Base-by-base conservation (phyloP, 1,140 invertebrate species). In the Mamestra configurata region DNA sequence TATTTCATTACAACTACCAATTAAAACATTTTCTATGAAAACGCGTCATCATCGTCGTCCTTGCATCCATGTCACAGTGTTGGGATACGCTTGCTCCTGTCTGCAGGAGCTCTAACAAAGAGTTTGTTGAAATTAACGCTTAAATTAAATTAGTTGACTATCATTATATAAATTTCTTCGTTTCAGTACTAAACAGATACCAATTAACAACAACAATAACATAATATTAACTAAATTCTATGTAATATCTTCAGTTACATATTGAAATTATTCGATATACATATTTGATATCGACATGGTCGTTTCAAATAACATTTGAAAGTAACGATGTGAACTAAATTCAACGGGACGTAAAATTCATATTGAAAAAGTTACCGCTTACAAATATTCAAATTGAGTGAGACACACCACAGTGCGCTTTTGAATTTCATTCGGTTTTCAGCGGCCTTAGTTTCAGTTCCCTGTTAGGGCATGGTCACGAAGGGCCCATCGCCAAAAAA, bases 301-400 rank as follows among this genome's bases (percentile, higher is more conserved):
- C 27, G 18, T 20, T 51, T 70, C 49, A 53, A 77, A 77, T 64
- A 51, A 51, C 53, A 59, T 77, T 79, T 81, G 73, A 8, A 77
- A 68, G 78, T 81, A 81, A 84, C 79, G 68, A 81, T 73, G 75
- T 68, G 73, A 71, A 76, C 79, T 76, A 72, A 84, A 79, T 80
- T 78, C 61, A 70, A 78, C 57, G 73, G 76, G n/a, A 72, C 78
- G 72, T 20, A 68, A 68, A 55, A 75, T 43, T 70, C 59, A 55
- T 75, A 72, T 68, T 72, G 68, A 84, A 83, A 84, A 84, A 72
- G 76, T 82, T 80, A 79, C 55, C 61, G 79, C 82, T 61, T 79
- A 81, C 83, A 88, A 88, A 88, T 86, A 88, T 86, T 86, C 79
- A 86, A 85, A 86, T 86, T 76, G 80, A 84, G 77, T 84, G 84